These are phyloP conservation scores for Dasyurus viverrinus DNA, from an alignment of 2,113 vertebrate genomes.

Conservation along the genomic window DNA sequence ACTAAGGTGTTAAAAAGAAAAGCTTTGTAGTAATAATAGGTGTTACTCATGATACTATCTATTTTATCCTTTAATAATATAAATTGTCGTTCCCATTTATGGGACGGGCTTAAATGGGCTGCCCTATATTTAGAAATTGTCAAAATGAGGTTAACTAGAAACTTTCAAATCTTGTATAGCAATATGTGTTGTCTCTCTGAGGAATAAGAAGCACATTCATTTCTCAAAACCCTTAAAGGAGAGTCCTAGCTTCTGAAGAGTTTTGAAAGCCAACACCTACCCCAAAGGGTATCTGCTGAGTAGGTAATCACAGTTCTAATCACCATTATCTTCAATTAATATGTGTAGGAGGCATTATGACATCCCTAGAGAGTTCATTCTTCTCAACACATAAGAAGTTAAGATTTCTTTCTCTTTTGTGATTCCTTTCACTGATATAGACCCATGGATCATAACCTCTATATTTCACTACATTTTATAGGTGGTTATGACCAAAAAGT, in stretches of 20 bases:
- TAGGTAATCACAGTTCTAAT: not conserved
- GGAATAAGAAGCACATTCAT: not conserved
- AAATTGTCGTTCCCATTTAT: slow-evolving; percentile 62
- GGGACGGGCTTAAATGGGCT: slow-evolving; percentile 68
- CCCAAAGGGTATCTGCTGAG: not conserved
- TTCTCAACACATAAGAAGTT: not conserved
- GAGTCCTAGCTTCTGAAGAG: not conserved
- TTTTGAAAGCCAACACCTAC: slow-evolving; percentile 19
- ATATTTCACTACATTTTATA: not conserved
- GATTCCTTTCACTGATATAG: not conserved
- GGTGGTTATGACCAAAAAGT: not conserved
- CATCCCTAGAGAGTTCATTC: not conserved
- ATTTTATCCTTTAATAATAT: slow-evolving; percentile 68
- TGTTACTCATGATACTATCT: slow-evolving; percentile 66
- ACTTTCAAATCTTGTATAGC: slow-evolving; percentile 71
- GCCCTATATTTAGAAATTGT: slow-evolving; percentile 74
- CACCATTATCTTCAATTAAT: not conserved
- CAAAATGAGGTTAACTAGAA: slow-evolving; percentile 68
- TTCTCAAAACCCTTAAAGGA: slow-evolving; percentile 50
- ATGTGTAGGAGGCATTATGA: not conserved
- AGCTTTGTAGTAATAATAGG: slow-evolving; percentile 42
- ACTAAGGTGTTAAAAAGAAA: slow-evolving; percentile 54
- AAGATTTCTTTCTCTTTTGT: not conserved
- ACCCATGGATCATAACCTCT: not conserved
- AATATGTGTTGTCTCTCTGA: slow-evolving; percentile 6